Evolutionary conservation across 2,797 vertebrate genomes (phyloP).

Genomic region (Iguana delicatissima): DNA sequence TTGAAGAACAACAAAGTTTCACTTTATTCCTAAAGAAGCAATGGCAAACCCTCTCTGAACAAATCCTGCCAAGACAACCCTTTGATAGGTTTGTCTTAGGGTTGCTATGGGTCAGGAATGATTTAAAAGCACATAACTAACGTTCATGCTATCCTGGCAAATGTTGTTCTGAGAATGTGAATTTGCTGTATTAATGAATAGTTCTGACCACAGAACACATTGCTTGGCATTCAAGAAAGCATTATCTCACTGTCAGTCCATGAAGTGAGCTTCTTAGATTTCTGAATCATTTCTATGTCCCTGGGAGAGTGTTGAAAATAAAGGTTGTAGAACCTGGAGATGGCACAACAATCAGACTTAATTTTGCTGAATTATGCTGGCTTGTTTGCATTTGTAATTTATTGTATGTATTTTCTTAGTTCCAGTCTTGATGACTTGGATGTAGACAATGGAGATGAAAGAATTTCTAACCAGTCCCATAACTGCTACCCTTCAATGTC

Average conservation of each 20-base stretch:
- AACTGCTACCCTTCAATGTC: slow-evolving; percentile 67
- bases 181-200: not conserved
- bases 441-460: slow-evolving; percentile 84
- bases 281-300: not conserved
- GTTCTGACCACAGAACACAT: not conserved
- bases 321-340: not conserved
- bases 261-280: not conserved
- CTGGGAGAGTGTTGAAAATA: not conserved
- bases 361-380: not conserved
- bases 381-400: slow-evolving; percentile 16
- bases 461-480: slow-evolving; percentile 67
- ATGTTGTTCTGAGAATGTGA: not conserved
- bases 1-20: too few relatives aligned
- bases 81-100: too few relatives aligned
- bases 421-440: slow-evolving; percentile 92
- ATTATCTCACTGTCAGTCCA: not conserved
- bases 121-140: too few relatives aligned
- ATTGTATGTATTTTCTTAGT: slow-evolving; percentile 67
- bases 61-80: too few relatives aligned
- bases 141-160: not conserved
- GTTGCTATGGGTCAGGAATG: too few relatives aligned
- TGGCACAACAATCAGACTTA: not conserved
- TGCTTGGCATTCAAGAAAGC: not conserved
- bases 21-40: too few relatives aligned
- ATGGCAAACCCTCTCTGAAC: too few relatives aligned